Base-by-base conservation (phyloP, 1,140 invertebrate species). In the Lamellibrachia luymesi region DNA sequence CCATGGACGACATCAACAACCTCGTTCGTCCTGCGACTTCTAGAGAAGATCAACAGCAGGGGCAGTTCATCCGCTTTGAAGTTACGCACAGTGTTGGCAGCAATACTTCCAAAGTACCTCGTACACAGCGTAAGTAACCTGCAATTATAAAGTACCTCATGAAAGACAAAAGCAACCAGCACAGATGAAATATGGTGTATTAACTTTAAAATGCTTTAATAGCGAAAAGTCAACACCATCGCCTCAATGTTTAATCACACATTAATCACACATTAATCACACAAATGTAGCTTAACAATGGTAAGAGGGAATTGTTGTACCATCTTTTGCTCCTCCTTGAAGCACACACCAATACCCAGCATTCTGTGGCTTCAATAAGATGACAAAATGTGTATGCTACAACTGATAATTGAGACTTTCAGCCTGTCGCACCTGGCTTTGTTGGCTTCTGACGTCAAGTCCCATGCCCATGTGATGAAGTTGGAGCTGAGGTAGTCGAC, bases 401-500 rank as follows among this genome's bases (percentile, higher is more conserved):
- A 22, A 25, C 13, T 17, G 17, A 5, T 49, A 92, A 50, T 10
- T 51, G 25, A 92, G n/a, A 38, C n/a, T 90, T 17, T 50, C 64
- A 89, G 89, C 27, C 56, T 89, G 38, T 93, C 89, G 93, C 94
- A 98, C 98, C 97, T 97, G 94, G 97, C 97, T 96, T 98, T 98
- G 96, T 99, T 99, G 94, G 97, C 97, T 94, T 98, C 97, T 94
- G 97, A 97, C 2, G 98, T 99, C 93, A 99, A 97, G 96, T 99
- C 99, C 99, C 99, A 99, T 92, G 98, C 98, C 97, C 98, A 99
- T 0, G 98, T 97, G 50, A 99, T 96, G 96, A 99, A 99, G 97
- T 99, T 98, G 51, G 97, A 97, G 92, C 97, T 97, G 52, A 99
- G 97, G 94, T 98, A 98, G 96, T 98, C 98, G 92, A 99, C 97